These are phyloP conservation scores for Sitta europaea DNA, from an alignment of 2,113 vertebrate species.

Conservation along the genomic window DNA sequence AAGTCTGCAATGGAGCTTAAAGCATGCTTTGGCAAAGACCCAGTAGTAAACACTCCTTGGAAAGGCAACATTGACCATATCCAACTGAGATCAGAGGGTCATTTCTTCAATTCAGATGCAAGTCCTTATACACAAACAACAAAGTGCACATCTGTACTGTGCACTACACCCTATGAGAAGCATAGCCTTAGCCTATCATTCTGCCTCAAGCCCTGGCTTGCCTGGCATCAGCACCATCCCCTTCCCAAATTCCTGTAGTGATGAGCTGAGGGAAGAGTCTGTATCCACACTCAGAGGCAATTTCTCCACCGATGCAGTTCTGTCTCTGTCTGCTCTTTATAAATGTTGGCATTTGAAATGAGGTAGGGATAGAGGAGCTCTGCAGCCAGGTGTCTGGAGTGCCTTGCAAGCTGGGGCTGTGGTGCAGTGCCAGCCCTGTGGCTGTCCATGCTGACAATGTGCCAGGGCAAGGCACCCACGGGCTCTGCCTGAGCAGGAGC, in stretches of 20 bases:
- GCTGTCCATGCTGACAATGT: rapidly evolving
- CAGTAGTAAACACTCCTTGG: neutral
- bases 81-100: neutral
- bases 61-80: neutral
- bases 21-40: neutral
- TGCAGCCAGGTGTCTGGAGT: neutral
- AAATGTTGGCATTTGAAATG: neutral
- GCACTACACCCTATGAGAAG: rapidly evolving
- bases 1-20: neutral
- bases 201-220: neutral
- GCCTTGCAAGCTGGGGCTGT: neutral
- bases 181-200: neutral
- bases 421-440: rapidly evolving
- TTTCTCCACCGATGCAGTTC: rapidly evolving
- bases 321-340: neutral
- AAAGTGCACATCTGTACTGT: neutral
- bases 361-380: neutral
- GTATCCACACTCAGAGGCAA: rapidly evolving
- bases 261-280: neutral
- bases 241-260: neutral
- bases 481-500: rapidly evolving
- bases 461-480: rapidly evolving
- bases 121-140: neutral
- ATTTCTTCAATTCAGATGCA: neutral
- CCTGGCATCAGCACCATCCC: neutral